Conservation (phyloP, 2,888 invertebrate genomes). For the Psylliodes chrysocephalus region DNA sequence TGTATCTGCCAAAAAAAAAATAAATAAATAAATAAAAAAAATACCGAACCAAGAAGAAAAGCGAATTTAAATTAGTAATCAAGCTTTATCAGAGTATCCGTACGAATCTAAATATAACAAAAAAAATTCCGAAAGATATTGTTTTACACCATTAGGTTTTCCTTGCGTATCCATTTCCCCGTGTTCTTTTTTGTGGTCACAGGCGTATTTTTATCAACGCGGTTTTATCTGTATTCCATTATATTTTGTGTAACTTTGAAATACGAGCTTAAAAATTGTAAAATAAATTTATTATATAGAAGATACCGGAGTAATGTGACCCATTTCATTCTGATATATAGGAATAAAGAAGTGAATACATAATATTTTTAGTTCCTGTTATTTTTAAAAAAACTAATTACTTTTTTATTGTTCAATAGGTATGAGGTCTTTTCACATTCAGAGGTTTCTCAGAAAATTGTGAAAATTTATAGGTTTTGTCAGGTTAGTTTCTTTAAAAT, state of each 20-base stretch:
- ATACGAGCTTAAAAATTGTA: slow-evolving; percentile 8
- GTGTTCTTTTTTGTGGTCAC: background rate
- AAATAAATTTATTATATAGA: background rate
- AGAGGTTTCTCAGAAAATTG: no score
- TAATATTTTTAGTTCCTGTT: no score
- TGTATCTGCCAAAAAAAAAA: background rate
- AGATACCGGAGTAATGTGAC: slow-evolving; percentile 5
- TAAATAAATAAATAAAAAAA: no score
- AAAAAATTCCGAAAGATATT: slow-evolving; percentile 9
- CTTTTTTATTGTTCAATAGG: no score
- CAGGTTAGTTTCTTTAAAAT: no score
- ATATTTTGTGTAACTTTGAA: slow-evolving; percentile 16
- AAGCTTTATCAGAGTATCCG: slow-evolving; percentile 6
- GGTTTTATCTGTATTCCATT: slow-evolving; percentile 17
- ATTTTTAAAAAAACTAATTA: no score
- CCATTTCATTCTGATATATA: background rate
- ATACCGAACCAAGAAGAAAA: background rate
- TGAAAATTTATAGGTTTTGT: no score
- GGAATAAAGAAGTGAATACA: background rate
- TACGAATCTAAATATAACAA: slow-evolving; percentile 1
- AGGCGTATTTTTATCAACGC: slow-evolving; percentile 16
- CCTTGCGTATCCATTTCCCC: slow-evolving; percentile 16
- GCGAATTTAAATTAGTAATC: slow-evolving; percentile 4
- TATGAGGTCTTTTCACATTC: no score
- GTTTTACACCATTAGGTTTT: slow-evolving; percentile 22